Percentiles rank a stretch among this genome's conserved stretches.
Conservation (phyloP, 2,797 vertebrate species). For the Sebastes hopkinsi region DNA sequence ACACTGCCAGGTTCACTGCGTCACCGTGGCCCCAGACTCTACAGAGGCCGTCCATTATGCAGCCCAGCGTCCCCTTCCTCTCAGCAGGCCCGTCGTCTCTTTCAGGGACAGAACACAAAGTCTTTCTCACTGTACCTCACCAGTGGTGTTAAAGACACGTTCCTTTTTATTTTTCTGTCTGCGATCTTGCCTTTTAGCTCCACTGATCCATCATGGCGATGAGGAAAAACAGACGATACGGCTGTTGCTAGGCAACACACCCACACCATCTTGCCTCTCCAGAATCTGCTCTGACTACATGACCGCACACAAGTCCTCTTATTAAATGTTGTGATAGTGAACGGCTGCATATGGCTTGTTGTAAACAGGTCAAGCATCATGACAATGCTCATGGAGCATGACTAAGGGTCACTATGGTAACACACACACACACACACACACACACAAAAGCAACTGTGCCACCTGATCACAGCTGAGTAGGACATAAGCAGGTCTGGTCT, state of each 20-base stretch:
- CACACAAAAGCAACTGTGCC: not conserved
- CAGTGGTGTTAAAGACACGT: not conserved
- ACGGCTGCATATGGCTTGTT: not conserved
- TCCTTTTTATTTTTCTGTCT: conserved; percentile 7
- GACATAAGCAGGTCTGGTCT: not conserved
- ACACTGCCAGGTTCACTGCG: conserved; percentile 21
- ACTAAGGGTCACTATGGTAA: conserved; percentile 5
- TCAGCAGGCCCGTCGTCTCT: not conserved
- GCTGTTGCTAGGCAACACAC: conserved; percentile 81
- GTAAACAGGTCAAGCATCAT: not conserved
- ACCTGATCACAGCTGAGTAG: not conserved
- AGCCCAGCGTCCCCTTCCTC: not conserved
- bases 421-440: not conserved
- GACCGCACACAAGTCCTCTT: conserved; percentile 10
- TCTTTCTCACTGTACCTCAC: not conserved
- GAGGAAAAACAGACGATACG: conserved; percentile 45
- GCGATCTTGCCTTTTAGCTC: conserved; percentile 30
- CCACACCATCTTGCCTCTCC: conserved; percentile 61
- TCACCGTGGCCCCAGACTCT: conserved; percentile 28
- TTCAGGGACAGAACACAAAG: not conserved
- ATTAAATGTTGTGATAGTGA: conserved; percentile 17
- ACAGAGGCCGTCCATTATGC: conserved; percentile 7
- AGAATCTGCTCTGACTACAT: conserved; percentile 12
- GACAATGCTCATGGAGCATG: not conserved
- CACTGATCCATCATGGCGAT: conserved; percentile 47